These are phyloP conservation scores for Apotomis turbidana DNA, from an alignment of 2,888 invertebrate species.

Conservation along the genomic window DNA sequence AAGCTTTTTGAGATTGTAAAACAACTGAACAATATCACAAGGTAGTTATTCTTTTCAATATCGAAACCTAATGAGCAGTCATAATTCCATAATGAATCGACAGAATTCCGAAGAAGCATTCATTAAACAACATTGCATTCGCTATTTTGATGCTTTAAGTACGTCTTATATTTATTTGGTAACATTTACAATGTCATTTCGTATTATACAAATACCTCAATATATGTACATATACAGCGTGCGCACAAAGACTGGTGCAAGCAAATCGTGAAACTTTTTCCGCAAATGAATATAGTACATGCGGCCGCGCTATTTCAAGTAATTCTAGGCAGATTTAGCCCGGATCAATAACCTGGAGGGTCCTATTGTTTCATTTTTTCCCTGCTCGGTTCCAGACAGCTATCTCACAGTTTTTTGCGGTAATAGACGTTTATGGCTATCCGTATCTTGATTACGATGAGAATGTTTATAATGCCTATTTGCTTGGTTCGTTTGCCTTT, in stretches of 20 bases:
- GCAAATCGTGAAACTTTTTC: not conserved
- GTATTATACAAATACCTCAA: too few relatives aligned
- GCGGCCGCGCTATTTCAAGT: constrained; percentile 59
- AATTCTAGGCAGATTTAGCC: constrained; percentile 66
- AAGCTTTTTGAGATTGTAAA: too few relatives aligned
- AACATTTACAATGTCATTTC: too few relatives aligned
- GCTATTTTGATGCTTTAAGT: too few relatives aligned
- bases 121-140: too few relatives aligned
- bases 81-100: too few relatives aligned
- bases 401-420: constrained; percentile 37
- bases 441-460: constrained; percentile 17
- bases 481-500: not conserved
- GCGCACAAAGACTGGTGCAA: not conserved
- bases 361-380: constrained; percentile 61
- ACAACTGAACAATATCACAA: too few relatives aligned
- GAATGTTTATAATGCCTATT: not conserved
- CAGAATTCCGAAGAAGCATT: too few relatives aligned
- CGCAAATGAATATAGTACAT: constrained; percentile 23
- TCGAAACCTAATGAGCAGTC: too few relatives aligned
- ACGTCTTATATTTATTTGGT: too few relatives aligned
- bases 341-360: constrained; percentile 70
- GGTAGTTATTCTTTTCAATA: too few relatives aligned
- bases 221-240: too few relatives aligned
- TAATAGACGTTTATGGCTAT: constrained; percentile 5
- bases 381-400: constrained; percentile 23